These are phyloP conservation scores for Rhingia campestris DNA, from an alignment of 2,888 invertebrate genomes.

Conservation along the genomic window DNA sequence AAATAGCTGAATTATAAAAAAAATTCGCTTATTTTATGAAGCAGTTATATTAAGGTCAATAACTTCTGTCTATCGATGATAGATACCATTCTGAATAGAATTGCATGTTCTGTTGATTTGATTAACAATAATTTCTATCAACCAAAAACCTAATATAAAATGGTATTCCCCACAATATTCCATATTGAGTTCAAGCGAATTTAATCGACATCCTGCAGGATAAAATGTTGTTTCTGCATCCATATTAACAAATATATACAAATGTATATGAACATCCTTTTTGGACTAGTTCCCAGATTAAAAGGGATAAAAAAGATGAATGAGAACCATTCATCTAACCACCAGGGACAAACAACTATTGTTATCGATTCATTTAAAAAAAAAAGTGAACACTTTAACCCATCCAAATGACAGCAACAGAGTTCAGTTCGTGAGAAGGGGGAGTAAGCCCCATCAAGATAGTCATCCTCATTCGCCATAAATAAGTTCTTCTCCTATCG, in stretches of 20 bases:
- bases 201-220: too few species aligned
- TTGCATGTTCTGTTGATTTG: too few species aligned
- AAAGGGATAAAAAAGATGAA: slow-evolving; percentile 22
- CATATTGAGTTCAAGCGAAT: too few species aligned
- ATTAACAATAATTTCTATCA: too few species aligned
- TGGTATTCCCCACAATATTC: too few species aligned
- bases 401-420: slow-evolving; percentile 31
- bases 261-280: background rate
- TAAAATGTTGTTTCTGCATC: too few species aligned
- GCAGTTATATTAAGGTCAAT: too few species aligned
- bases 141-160: too few species aligned
- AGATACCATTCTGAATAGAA: too few species aligned
- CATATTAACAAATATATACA: background rate
- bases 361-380: slow-evolving; percentile 41
- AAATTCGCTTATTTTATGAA: too few species aligned
- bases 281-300: slow-evolving; percentile 47
- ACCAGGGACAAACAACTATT: slow-evolving; percentile 10
- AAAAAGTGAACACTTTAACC: slow-evolving; percentile 34
- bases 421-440: slow-evolving; percentile 2
- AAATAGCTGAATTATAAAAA: too few species aligned
- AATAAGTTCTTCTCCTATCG: slow-evolving; percentile 13
- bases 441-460: background rate
- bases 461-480: slow-evolving; percentile 1
- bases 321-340: slow-evolving; percentile 26
- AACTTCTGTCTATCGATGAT: too few species aligned